Evolutionary conservation across 2,113 vertebrate species (phyloP).

Genomic region (Gambusia affinis): DNA sequence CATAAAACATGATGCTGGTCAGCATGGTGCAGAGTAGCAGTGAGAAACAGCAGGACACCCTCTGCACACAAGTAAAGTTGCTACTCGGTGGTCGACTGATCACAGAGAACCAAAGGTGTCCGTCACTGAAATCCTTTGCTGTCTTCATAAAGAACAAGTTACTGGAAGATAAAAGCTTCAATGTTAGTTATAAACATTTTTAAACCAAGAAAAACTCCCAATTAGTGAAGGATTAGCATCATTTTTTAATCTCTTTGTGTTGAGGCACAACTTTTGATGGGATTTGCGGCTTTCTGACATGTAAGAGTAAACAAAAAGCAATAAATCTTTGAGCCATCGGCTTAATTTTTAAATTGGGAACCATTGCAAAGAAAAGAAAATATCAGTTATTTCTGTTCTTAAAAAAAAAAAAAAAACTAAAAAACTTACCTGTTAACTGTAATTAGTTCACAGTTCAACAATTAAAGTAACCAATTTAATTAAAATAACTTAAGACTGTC

Average conservation of each 20-base stretch:
- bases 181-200: neutral
- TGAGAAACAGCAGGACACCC: slow-evolving; percentile 92
- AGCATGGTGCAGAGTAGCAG: slow-evolving; percentile 95
- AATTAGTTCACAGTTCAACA: neutral
- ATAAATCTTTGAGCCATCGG: slow-evolving; percentile 7
- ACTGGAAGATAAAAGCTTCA: slow-evolving; percentile 63
- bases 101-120: slow-evolving; percentile 93
- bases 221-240: neutral
- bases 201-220: neutral
- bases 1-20: slow-evolving; percentile 95
- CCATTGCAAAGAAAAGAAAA: neutral
- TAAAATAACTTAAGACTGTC: neutral
- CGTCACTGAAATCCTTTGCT: slow-evolving; percentile 86
- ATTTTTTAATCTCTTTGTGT: neutral
- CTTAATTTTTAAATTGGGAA: neutral
- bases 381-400: neutral
- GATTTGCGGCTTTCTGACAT: neutral
- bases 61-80: slow-evolving; percentile 88
- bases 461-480: neutral
- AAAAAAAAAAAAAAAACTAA: no score
- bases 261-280: neutral
- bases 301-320: neutral
- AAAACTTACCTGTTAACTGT: neutral
- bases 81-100: slow-evolving; percentile 84
- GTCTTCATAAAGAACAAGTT: slow-evolving; percentile 92